phyloP scores from a whole-genome alignment of 2,888 invertebrate genomes.

The Heteromyza rotundicornis region DNA sequence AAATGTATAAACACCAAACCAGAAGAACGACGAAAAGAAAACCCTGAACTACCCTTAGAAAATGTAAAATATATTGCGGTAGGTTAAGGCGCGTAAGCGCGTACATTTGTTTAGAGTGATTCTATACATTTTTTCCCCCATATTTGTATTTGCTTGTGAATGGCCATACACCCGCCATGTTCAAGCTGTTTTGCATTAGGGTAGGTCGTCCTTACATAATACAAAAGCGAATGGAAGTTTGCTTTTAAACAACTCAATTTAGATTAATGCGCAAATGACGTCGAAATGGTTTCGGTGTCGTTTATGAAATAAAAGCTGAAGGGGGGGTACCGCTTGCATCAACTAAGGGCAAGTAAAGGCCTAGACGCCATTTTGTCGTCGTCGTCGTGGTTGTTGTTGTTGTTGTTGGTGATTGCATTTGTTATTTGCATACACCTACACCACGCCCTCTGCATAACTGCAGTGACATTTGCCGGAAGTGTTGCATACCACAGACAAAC shows the following conservation, averaged over 20 bases:
- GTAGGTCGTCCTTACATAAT: neutral
- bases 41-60: conserved; percentile 35
- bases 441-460: neutral
- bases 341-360: neutral
- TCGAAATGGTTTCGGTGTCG: neutral
- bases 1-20: neutral
- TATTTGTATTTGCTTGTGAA: no score
- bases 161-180: no score
- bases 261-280: neutral
- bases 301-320: no score
- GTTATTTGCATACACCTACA: neutral
- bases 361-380: conserved; percentile 1
- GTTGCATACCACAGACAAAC: no score
- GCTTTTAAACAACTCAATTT: no score
- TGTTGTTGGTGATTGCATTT: no score
- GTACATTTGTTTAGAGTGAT: neutral
- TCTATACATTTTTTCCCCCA: neutral
- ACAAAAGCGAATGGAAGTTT: neutral
- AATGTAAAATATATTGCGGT: conserved; percentile 38
- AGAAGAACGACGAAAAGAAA: neutral
- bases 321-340: no score
- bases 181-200: conserved; percentile 10
- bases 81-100: conserved; percentile 28
- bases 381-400: no score
- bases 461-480: neutral